Evolutionary conservation across 2,888 invertebrate species (phyloP), one percentile per base, ranked within the genome.

Genomic region (Gandaritis pyraliata): DNA sequence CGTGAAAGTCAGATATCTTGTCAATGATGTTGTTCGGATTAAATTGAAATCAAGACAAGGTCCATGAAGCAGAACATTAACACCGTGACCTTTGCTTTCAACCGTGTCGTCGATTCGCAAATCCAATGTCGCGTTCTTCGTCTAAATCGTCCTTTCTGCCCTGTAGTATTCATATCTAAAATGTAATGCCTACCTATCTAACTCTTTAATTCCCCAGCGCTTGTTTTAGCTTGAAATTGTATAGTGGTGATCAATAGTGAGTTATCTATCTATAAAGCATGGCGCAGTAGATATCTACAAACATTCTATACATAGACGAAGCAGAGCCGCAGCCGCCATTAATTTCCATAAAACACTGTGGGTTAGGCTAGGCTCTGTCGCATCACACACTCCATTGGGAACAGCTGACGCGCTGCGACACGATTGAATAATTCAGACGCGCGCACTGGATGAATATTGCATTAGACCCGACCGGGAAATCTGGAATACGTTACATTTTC

Each of bases 401-500:
- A 33, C 58, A 54, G 54, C 49, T 62, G 62, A 46, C 58, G 48
- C 36, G 45, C 13, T 23, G 57, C 58, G 50, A 54, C 54, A 39
- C 53, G 46, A 54, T 49, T 62, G 54, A 62, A 62, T 62, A 39
- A 62, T 62, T 62, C 62, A 62, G 57, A 18, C 30, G 15, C 46
- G 53, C 50, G 53, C 30, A 12, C 43, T 50, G 33, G 6, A 62
- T 58, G 58, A 58, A 56, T 51, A 55, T 56, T 61, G 51, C 51
- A 61, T 56, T 54, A 54, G 58, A 43, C 16, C 6, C 23, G 58
- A n/a, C 18, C 18, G 48, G 30, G 48, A 29, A 52, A 41, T 52
- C 39, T 47, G 50, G 39, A 47, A 47, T 50, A 58, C 52, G 46
- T 52, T 39, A 16, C 16, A 43, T 30, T n/a, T n/a, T n/a, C n/a